Percentiles rank a stretch among this genome's conserved stretches.
Evolutionary conservation across 1,140 invertebrate species (phyloP).

Genomic region (Apis dorsata): DNA sequence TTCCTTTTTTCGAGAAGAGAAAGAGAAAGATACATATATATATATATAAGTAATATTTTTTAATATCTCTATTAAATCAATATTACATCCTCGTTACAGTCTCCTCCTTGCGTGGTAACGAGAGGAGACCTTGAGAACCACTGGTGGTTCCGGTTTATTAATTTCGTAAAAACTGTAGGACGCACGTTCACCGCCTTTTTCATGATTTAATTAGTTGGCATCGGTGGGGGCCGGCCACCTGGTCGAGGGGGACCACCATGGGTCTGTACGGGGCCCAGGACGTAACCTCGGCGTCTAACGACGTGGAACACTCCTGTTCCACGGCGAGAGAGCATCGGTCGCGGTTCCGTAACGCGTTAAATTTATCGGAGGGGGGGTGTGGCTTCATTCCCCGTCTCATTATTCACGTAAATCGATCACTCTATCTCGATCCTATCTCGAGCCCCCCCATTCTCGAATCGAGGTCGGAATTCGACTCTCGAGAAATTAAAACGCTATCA

Average conservation of each 20-base stretch:
- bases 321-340: slow-evolving; percentile 26
- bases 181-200: slow-evolving; percentile 56
- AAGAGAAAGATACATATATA: no score
- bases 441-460: slow-evolving; percentile 2
- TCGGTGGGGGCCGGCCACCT: slow-evolving; percentile 45
- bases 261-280: slow-evolving; percentile 38
- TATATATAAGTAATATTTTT: no score
- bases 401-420: slow-evolving; percentile 50
- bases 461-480: no score
- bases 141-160: slow-evolving; percentile 55
- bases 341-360: slow-evolving; percentile 50
- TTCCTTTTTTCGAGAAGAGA: no score
- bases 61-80: no score
- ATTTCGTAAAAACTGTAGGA: slow-evolving; percentile 55
- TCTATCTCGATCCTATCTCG: slow-evolving; percentile 23
- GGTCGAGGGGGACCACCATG: slow-evolving; percentile 51
- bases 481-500: no score
- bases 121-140: slow-evolving; percentile 32
- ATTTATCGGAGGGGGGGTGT: slow-evolving; percentile 37
- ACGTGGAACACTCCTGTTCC: slow-evolving; percentile 54
- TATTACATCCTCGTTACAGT: not conserved
- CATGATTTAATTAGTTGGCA: slow-evolving; percentile 57
- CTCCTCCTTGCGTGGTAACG: not conserved
- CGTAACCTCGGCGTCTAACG: slow-evolving; percentile 54
- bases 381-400: slow-evolving; percentile 38